Conservation (phyloP, 2,888 invertebrate species). For the Hemithea aestivaria region DNA sequence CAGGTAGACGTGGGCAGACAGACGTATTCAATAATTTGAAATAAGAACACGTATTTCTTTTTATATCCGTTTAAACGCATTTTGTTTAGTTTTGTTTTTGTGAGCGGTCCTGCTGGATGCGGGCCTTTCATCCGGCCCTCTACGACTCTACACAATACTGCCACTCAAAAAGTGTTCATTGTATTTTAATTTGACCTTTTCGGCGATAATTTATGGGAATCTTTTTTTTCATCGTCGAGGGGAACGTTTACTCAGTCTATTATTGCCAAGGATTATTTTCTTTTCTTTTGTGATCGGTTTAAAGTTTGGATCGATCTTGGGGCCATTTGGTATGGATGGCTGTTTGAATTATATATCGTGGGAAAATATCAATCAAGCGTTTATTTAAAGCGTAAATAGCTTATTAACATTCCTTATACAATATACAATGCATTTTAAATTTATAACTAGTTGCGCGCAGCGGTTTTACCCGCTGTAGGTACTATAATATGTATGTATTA, state of each 20-base stretch:
- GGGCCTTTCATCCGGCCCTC: slow-evolving; percentile 71
- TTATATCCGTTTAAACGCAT: slow-evolving; percentile 77
- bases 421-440: no score
- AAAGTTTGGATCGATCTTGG: slow-evolving; percentile 45
- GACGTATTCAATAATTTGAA: slow-evolving; percentile 77
- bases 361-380: slow-evolving; percentile 28
- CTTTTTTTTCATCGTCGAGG: slow-evolving; percentile 55
- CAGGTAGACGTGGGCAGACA: slow-evolving; percentile 76
- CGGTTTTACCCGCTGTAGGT: no score
- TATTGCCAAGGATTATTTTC: slow-evolving; percentile 66
- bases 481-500: no score
- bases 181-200: slow-evolving; percentile 80
- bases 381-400: neutral
- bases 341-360: slow-evolving; percentile 35
- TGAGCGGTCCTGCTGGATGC: slow-evolving; percentile 63
- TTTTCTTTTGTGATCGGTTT: slow-evolving; percentile 62
- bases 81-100: slow-evolving; percentile 78
- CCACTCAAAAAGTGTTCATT: slow-evolving; percentile 79
- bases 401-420: no score
- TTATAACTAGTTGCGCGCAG: no score
- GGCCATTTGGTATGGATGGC: slow-evolving; percentile 34
- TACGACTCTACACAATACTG: slow-evolving; percentile 67
- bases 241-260: slow-evolving; percentile 73
- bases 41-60: slow-evolving; percentile 76
- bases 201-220: slow-evolving; percentile 77